Evolutionary conservation across 2,113 vertebrate species (phyloP), one percentile per base, ranked within the genome.

Genomic region (Petromus typicus): DNA sequence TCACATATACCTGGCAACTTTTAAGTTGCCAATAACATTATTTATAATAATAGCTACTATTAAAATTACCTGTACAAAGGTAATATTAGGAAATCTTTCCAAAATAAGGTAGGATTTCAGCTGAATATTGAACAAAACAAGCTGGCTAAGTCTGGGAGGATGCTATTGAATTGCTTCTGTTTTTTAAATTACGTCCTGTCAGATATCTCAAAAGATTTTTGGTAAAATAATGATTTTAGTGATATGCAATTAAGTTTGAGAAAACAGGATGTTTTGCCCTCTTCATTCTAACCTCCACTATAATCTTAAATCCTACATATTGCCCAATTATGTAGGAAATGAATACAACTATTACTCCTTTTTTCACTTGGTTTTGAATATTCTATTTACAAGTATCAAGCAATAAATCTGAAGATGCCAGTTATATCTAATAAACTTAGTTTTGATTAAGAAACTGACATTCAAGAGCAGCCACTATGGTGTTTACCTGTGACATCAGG

Each of bases 361-460:
- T n/a, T 90, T 81, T 82, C 51, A 51, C 25, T 91, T 64, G 32
- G 76, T 91, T 92, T 93, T 85, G 22, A 91, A 91, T 89, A 86
- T 67, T 90, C 67, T 18, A 64, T 27, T 48, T 73, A 84, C 30
- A 91, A 94, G 84, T 90, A 93, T 54, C 37, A 95, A 9, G 84
- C 71, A 87, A 61, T 40, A 84, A 67, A 92, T 75, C 84, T 73
- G 64, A 75, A 73, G 54, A 90, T 45, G 30, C 51, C 61, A 56
- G 57, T 79, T 69, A 12, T 4, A 67, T 32, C 69, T 48, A 94
- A 18, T 48, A 81, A 76, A 92, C n/a, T 88, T 87, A 61, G 10
- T 90, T 93, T 66, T 48, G 16, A 45, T 86, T 96, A 43, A 91
- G 25, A 48, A 75, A 13, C 71, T 48, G 25, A 45, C 25, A 75